Base-by-base conservation (phyloP, 1,140 invertebrate genomes). In the Drosophila pallidifrons region DNA sequence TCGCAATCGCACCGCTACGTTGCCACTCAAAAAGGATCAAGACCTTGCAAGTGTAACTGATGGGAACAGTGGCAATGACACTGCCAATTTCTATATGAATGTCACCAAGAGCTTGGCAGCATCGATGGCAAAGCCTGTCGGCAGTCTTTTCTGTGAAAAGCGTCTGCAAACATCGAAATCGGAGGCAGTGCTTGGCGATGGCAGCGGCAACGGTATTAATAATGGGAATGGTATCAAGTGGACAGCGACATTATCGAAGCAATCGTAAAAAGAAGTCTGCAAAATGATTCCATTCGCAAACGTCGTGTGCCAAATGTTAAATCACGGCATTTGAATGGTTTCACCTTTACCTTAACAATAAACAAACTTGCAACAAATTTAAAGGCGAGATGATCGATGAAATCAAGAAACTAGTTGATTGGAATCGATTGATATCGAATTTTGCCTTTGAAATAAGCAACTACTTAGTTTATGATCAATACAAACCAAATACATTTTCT, bases 131-230 rank as follows among this genome's bases (percentile, higher is more conserved):
- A 81, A 86, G 63, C 81, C 91, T 1, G 68, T 91, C 49, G 90
- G 91, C 20, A 83, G 80, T 47, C 73, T 92, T 3, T 92, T 80
- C 30, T 92, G 92, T 57, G 92, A 92, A 46, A 91, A 92, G 54
- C 92, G 92, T 3, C 59, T 92, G 30, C 83, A 92, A 64, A 77
- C 74, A 38, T 88, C 91, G 4, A 92, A 92, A 58, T 92, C 91
- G 6, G 91, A 92, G 63, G 82, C 82, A 16, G 41, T 82, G 16
- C 78, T 92, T 0, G 75, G 58, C n/a, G 55, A 51, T 30, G 43
- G 35, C 7, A 55, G 25, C 28, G 5, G 30, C 15, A 38, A n/a
- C 6, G 58, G 43, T 16, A 49, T 13, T 35, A 32, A 52, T 15
- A 76, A 59, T 45, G 47, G 49, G 46, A 75, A 10, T 10, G 35